phyloP scores from a whole-genome alignment of 2,888 invertebrate genomes.

The Drosophila hamatofila region DNA sequence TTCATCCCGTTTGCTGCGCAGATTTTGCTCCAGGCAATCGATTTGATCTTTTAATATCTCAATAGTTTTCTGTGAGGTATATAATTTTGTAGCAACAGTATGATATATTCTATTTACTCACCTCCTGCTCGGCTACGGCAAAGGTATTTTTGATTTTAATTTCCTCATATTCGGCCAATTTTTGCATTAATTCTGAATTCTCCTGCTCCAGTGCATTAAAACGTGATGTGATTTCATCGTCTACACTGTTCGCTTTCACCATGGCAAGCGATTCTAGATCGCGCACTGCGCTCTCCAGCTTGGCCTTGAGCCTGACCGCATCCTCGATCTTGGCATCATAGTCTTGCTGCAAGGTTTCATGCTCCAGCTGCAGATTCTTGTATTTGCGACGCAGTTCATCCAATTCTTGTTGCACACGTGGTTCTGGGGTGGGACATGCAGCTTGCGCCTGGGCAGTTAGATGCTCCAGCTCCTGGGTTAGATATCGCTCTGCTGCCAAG shows the following conservation, averaged over 20 bases:
- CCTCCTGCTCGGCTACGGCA: constrained; percentile 82
- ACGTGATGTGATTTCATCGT: constrained; percentile 37
- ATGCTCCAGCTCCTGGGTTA: constrained; percentile 83
- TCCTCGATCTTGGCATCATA: constrained; percentile 67
- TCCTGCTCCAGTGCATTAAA: constrained; percentile 73
- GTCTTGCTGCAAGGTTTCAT: constrained; percentile 74
- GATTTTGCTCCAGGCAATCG: constrained; percentile 82
- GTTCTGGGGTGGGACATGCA: constrained; percentile 20
- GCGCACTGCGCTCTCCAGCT: constrained; percentile 51
- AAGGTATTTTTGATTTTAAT: constrained; percentile 71
- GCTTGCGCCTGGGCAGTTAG: constrained; percentile 48
- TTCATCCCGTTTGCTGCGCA: constrained; percentile 82
- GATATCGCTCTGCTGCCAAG: constrained; percentile 77
- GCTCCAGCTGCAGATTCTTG: constrained; percentile 55
- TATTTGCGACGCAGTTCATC: constrained; percentile 70
- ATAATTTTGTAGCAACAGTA: neutral
- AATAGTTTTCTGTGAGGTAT: constrained; percentile 74
- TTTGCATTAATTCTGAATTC: constrained; percentile 79
- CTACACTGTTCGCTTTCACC: constrained; percentile 26
- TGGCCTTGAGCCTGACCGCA: constrained; percentile 45
- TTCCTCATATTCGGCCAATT: constrained; percentile 79
- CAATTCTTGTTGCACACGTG: constrained; percentile 62
- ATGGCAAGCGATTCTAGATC: constrained; percentile 21
- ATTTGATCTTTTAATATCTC: constrained; percentile 83
- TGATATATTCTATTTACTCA: constrained; percentile 26